phyloP scores from a whole-genome alignment of 2,797 vertebrate species.

The Crocidura indochinensis region DNA sequence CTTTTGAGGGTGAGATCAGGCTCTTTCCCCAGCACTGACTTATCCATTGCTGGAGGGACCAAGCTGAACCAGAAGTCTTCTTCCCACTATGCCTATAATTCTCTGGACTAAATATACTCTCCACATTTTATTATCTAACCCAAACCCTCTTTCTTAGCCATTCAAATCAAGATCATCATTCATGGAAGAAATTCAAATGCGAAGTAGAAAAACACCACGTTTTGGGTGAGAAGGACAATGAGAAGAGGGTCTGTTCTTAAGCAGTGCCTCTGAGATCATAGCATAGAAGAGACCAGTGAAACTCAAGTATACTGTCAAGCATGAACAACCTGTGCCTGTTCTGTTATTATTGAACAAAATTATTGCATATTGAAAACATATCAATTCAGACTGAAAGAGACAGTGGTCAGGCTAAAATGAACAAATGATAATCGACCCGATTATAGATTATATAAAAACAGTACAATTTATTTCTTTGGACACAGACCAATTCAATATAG shows the following conservation, averaged over 20 bases:
- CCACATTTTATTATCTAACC: slow-evolving; percentile 4
- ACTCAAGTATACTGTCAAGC: background rate
- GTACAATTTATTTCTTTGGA: slow-evolving; percentile 2
- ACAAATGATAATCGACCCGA: background rate
- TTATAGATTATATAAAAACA: slow-evolving; percentile 8
- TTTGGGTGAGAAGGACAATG: background rate
- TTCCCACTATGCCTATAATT: background rate
- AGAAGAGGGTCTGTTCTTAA: background rate
- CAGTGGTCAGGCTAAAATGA: background rate
- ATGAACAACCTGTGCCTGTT: background rate
- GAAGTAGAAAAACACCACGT: background rate
- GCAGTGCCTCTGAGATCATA: slow-evolving; percentile 20
- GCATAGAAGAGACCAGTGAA: background rate
- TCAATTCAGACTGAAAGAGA: slow-evolving; percentile 15
- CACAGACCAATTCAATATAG: background rate
- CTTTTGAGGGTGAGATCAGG: background rate
- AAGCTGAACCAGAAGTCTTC: background rate
- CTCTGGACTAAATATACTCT: background rate
- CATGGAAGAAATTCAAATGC: background rate
- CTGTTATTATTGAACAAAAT: slow-evolving; percentile 4
- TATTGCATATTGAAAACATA: background rate
- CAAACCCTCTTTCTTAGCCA: background rate
- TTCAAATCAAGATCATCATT: slow-evolving; percentile 15
- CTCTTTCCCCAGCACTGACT: background rate
- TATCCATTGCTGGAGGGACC: background rate